Evolutionary conservation across 2,888 invertebrate species (phyloP), one percentile per base, ranked within the genome.

Genomic region (Ditula angustiorana): DNA sequence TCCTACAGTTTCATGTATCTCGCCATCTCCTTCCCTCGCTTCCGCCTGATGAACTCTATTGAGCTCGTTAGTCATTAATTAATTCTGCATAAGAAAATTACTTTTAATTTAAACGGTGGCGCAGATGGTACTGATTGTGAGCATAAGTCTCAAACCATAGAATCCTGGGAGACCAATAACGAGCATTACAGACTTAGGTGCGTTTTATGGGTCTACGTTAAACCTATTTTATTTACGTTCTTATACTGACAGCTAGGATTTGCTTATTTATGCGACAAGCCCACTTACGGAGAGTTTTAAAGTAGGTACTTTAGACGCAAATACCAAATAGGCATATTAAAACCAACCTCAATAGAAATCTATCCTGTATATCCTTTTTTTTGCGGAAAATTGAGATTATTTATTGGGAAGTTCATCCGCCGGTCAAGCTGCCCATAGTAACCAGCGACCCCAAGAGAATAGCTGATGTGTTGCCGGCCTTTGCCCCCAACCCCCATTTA

Each of bases 31-130:
- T 60, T 88, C 76, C 49, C 73, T 69, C 85, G 86, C 90, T 90
- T 91, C 92, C 92, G 91, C 92, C 81, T 90, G 90, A 92, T 87
- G 90, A 89, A 90, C 89, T 88, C 92, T 90, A 92, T 91, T 91
- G 90, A 90, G 92, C 92, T 92, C 89, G 92, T 92, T 92, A 92
- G 91, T 91, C 89, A 92, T 92, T 92, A 91, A 92, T 92, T 92
- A 91, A 92, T 91, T 90, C 92, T 90, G 92, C 92, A 91, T 91
- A 92, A 90, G 92, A 91, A 92, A 92, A 91, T 90, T 90, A 89
- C 84, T 91, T 91, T 91, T 91, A 92, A 91, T 92, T 92, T 90
- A 90, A 90, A 88, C 86, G 79, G 84, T 63, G 83, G 81, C 85
- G 86, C 90, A 90, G 90, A 90, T 90, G 90, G 82, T 78, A 79